These are phyloP conservation scores for Dusona sp. DNA, from an alignment of 2,888 invertebrate genomes.

Conservation along the genomic window DNA sequence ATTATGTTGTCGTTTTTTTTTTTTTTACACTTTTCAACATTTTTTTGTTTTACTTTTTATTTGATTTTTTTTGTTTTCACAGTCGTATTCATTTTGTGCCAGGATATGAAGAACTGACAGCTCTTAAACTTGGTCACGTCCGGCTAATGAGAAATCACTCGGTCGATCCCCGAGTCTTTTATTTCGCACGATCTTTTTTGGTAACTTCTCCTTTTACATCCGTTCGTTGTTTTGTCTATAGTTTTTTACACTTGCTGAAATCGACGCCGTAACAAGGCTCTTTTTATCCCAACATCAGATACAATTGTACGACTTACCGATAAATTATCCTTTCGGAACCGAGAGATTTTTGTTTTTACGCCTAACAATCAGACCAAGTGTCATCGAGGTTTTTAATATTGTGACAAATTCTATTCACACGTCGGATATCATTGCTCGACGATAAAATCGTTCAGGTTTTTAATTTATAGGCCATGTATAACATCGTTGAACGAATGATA, in stretches of 20 bases:
- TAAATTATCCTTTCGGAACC: not conserved
- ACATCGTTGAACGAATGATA: not conserved
- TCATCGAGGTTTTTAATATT: conserved; percentile 3
- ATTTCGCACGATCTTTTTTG: conserved; percentile 26
- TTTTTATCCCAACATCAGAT: conserved; percentile 17
- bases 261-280: not conserved
- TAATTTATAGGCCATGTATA: not conserved
- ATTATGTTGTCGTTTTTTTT: conserved; percentile 1
- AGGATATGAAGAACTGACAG: conserved; percentile 17
- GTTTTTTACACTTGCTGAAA: not conserved
- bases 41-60: not conserved
- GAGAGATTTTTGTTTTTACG: not conserved
- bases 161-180: conserved; percentile 20
- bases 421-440: not conserved
- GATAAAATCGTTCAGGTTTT: not conserved
- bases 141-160: conserved; percentile 37
- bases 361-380: not conserved
- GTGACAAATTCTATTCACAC: conserved; percentile 10
- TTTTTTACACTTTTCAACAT: conserved; percentile 1
- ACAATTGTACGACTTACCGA: conserved; percentile 22
- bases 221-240: conserved; percentile 31
- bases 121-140: conserved; percentile 26
- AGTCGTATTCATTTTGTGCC: not conserved
- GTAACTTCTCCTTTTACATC: conserved; percentile 34
- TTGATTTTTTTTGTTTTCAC: conserved; percentile 7